Evolutionary conservation across 1,140 invertebrate species (phyloP), one percentile per base, ranked within the genome.

Genomic region (Drosophila chauvacae): DNA sequence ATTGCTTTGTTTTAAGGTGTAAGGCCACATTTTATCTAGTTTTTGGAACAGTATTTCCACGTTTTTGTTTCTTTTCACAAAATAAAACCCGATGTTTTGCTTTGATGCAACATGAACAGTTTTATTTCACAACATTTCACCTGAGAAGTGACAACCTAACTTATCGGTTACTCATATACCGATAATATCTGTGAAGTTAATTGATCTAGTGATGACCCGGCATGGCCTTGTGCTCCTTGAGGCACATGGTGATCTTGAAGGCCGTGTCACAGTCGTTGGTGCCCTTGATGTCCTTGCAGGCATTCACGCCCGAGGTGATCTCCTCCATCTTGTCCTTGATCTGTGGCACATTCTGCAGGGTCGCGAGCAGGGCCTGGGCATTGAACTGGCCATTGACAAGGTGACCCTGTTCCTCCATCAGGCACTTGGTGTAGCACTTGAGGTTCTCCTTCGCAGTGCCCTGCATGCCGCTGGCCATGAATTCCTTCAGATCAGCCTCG

Each of bases 341-440:
- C 48, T 81, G 75, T 0, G 86, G 83, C 56, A 88, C 66, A 41
- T 85, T 66, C 51, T 68, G 80, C 5, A 90, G 51, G n/a, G 53
- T 73, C 1, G 77, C 55, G 7, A 84, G 28, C 35, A 83, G 9
- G 1, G 82, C 82, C 18, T 90, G 74, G 1, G 75, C 75, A 59
- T 90, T 79, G 50, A 91, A 88, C 47, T 70, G 68, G 0, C 90
- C 90, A 45, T 91, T 85, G 71, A 60, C 61, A 20, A 87, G 53
- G 20, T 87, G 77, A 0, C 86, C 90, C 30, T 87, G 70, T 16
- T 91, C 82, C 63, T 91, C 86, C 90, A 91, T 91, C 48, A 91
- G 55, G 39, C 90, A 91, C 62, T 90, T 91, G 48, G 70, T 53
- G 23, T 85, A 84, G 42, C 90, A 91, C 30, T 91, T 87, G 9